Evolutionary conservation across 2,888 invertebrate species (phyloP), one percentile per base, ranked within the genome.

Genomic region (Caprella mutica): DNA sequence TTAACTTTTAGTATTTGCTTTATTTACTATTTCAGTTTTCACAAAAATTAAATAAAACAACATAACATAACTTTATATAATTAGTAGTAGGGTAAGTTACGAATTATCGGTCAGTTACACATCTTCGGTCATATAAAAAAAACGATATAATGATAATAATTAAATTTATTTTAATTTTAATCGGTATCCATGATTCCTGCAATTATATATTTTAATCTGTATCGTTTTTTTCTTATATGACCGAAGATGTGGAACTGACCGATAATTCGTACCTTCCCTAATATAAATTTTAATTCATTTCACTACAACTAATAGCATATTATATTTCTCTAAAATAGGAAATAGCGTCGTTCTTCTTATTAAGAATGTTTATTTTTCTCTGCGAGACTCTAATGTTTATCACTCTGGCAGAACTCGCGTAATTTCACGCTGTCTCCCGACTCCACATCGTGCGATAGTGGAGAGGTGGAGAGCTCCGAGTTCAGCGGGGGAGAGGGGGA

Each of bases 351-450:
- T 38, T 17, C n/a, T 35, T n/a, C 14, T 12, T 26, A n/a, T 12
- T 43, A 14, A 17, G 5, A n/a, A 3, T 26, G 17, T 12, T 24
- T 23, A 6, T 46, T 46, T 46, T 14, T 24, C 27, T 26, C n/a
- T 5, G 5, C 21, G 3, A 48, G 26, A 26, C 14, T 26, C 21
- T 43, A 21, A 17, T 17, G 23, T 5, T 21, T 43, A 14, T 43
- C 23, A n/a, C 17, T 19, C 23, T 43, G 23, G 5, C 54, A 30
- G 27, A 42, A 55, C 46, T 63, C 63, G 68, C 80, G 86, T 46
- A 88, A 88, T 72, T 90, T 90, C 74, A 87, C 89, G 24, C 80
- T 91, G 60, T 91, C 91, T 39, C 89, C 91, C 5, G 92, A 91
- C 75, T 87, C 88, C 61, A 92, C 90, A 59, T 92, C 92, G 75